phyloP scores from a whole-genome alignment of 2,113 vertebrate species.

The Microtus montanus region DNA sequence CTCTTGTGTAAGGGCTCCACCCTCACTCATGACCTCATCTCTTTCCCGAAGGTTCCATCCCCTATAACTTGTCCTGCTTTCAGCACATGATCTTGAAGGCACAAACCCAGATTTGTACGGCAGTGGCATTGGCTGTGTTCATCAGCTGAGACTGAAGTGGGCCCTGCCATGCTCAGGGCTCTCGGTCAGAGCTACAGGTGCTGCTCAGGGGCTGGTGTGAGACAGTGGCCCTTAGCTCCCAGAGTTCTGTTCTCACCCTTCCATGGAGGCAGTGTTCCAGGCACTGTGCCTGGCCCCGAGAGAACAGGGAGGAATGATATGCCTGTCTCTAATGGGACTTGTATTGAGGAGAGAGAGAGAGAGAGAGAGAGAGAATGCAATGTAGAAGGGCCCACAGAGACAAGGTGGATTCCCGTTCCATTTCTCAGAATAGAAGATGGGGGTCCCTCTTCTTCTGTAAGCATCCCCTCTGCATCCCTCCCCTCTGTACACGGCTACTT shows the following conservation, averaged over 20 bases:
- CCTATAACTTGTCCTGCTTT: no score
- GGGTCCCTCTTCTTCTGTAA: no score
- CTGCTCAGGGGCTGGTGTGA: not conserved
- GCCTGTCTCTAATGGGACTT: not conserved
- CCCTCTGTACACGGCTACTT: not conserved
- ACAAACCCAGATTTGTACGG: not conserved
- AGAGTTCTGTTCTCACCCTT: not conserved
- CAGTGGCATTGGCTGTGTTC: fast-evolving
- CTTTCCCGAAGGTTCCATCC: not conserved
- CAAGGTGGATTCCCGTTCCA: not conserved
- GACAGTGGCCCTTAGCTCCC: fast-evolving
- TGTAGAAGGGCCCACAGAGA: not conserved
- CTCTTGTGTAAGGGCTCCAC: not conserved
- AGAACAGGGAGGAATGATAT: not conserved
- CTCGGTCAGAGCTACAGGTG: fast-evolving
- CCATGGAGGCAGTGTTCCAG: not conserved
- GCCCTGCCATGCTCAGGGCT: not conserved
- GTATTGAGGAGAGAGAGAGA: not conserved
- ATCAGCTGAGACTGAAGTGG: not conserved
- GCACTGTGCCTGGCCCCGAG: not conserved
- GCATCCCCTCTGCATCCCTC: not conserved
- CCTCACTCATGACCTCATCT: not conserved
- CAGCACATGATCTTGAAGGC: not conserved
- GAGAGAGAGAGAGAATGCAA: not conserved
- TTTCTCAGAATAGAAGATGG: not conserved